Evolutionary conservation across 2,113 vertebrate species (phyloP).

Genomic region (Ictalurus punctatus): DNA sequence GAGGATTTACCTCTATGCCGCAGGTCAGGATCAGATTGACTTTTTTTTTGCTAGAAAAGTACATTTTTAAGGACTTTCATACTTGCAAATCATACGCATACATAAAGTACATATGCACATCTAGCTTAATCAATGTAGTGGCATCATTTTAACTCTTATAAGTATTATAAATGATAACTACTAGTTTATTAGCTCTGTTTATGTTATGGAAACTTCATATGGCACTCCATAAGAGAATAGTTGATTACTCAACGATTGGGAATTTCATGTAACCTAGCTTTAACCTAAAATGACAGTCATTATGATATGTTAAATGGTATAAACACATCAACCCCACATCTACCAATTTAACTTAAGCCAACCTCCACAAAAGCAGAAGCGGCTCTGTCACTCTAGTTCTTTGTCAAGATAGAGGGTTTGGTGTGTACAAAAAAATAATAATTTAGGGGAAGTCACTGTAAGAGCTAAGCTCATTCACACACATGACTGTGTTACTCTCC

Average conservation of each 20-base stretch:
- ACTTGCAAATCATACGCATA: not conserved
- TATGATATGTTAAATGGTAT: not conserved
- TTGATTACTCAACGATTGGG: not conserved
- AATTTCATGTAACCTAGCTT: not conserved
- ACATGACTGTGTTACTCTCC: not conserved
- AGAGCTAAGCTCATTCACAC: not conserved
- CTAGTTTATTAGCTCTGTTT: not conserved
- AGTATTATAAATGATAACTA: not conserved
- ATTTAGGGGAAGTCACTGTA: not conserved
- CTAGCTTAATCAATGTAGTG: not conserved
- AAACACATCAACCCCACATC: not conserved
- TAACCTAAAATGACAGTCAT: not conserved
- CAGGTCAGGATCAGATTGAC: conserved; percentile 11
- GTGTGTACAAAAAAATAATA: not conserved
- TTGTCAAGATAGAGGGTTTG: not conserved
- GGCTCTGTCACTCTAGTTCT: not conserved
- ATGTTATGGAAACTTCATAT: not conserved
- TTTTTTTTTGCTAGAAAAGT: not conserved
- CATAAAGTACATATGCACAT: not conserved
- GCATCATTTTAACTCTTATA: not conserved
- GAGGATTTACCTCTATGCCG: conserved; percentile 27
- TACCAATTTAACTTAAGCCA: not conserved
- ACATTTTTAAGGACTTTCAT: not conserved
- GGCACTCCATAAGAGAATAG: not conserved
- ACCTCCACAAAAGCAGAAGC: not conserved